Base-by-base conservation (phyloP, 2,797 vertebrate species). In the Danio kyathit region DNA sequence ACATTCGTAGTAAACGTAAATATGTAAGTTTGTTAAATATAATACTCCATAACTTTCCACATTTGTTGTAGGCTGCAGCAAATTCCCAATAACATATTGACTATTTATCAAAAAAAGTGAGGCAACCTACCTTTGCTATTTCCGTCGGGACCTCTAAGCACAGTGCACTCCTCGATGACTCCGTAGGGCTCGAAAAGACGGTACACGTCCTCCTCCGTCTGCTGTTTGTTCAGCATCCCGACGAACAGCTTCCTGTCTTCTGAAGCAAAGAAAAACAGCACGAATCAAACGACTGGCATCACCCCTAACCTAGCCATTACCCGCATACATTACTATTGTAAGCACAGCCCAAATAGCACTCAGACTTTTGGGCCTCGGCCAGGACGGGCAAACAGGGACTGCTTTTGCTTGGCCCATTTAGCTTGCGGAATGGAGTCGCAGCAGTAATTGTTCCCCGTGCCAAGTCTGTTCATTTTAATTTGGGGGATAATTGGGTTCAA, bases 221-320 rank as follows among this genome's bases (percentile, higher is more conserved):
- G 98, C 91, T 99, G 98, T 93, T 99, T 99, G 93, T 98, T 99
- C 90, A 99, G 94, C 98, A 99, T 99, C 86, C 98, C 98, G 81
- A 99, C 98, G 88, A 99, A 99, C 93, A 99, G 93, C 94, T 99
- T 99, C 95, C 98, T 96, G 95, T 99, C 98, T 95, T 98, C 98
- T 99, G 93, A 87, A 95, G 95, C 92, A 73, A 64, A 73, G 44
- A 71, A 82, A 56, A 59, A 79, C 71, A 78, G 29, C 48, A 46
- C 46, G 44, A 73, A 56, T 73, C 74, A 52, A 82, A 56, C 38
- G 46, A 60, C 64, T 64, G 41, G 17, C 17, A 16, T 65, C 17
- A 44, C 76, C 66, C 81, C 82, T 66, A 49, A 80, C 67, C 41
- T 57, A 38, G 63, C 46, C 38, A 56, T 74, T 81, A 75, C 56